Percentiles rank a stretch among this genome's conserved stretches.
These are phyloP conservation scores for Pilophorus perplexus DNA, from an alignment of 2,888 invertebrate species.

Conservation along the genomic window DNA sequence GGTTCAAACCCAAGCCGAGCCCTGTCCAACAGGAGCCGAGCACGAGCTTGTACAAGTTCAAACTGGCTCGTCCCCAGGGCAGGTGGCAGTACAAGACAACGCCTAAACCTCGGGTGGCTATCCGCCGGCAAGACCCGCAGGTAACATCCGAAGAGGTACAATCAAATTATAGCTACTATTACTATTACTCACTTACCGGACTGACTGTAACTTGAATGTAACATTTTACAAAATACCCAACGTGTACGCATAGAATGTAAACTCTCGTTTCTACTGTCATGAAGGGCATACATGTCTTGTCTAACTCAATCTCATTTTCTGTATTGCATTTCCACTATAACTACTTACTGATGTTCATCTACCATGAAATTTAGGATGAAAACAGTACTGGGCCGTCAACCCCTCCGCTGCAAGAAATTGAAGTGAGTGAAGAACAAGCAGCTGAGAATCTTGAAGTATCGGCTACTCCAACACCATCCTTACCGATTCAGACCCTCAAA, in stretches of 20 bases:
- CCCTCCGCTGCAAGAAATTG: constrained; percentile 41
- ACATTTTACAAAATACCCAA: too few species aligned
- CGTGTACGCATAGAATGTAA: too few species aligned
- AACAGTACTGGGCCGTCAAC: constrained; percentile 34
- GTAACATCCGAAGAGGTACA: too few species aligned
- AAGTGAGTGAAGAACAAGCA: constrained; percentile 43
- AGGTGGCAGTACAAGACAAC: constrained; percentile 90
- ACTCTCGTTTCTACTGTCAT: too few species aligned
- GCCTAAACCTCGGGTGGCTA: constrained; percentile 79
- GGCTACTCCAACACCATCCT: constrained; percentile 52
- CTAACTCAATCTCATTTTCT: too few species aligned
- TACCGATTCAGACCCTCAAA: constrained; percentile 75
- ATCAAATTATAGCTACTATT: too few species aligned
- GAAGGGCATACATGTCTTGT: too few species aligned
- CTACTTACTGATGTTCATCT: too few species aligned
- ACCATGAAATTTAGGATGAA: constrained; percentile 44
- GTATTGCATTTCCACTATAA: too few species aligned
- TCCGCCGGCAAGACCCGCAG: constrained; percentile 62
- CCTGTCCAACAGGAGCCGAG: constrained; percentile 51
- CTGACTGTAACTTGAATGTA: too few species aligned
- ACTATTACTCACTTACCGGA: too few species aligned
- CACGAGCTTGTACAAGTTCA: constrained; percentile 73
- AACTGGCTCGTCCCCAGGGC: constrained; percentile 76
- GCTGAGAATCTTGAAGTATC: constrained; percentile 28
- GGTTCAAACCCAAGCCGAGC: constrained; percentile 48